Evolutionary conservation across 2,888 invertebrate genomes (phyloP).

Genomic region (Cephus spinipes): DNA sequence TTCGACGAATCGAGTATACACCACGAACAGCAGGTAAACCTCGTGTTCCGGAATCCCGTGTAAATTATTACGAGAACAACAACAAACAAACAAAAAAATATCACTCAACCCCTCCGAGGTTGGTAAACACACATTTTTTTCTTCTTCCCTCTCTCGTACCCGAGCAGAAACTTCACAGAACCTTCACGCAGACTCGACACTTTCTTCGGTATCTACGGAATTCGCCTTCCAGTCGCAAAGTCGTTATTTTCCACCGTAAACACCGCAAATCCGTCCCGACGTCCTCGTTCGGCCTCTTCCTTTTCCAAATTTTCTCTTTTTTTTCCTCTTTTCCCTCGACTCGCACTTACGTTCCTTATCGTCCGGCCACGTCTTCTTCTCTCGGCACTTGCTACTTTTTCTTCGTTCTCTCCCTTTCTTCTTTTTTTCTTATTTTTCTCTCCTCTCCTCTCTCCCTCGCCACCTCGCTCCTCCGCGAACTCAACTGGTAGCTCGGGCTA

Average conservation of each 20-base stretch:
- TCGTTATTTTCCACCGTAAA: neutral
- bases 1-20: neutral
- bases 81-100: neutral
- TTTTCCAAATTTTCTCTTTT: neutral
- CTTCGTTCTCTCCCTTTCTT: conserved; percentile 10
- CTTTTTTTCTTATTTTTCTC: conserved; percentile 17
- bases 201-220: neutral
- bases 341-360: neutral
- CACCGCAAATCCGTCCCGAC: neutral
- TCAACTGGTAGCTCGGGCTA: conserved; percentile 16
- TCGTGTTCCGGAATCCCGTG: neutral
- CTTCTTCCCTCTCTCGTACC: neutral
- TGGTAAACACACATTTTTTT: neutral
- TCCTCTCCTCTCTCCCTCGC: conserved; percentile 26
- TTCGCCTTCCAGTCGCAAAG: neutral
- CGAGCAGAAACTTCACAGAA: neutral
- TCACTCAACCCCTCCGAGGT: neutral
- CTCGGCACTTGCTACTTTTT: neutral
- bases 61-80: neutral
- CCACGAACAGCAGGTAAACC: neutral
- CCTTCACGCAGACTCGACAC: neutral
- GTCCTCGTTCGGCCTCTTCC: neutral
- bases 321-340: neutral
- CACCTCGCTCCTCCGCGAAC: conserved; percentile 2
- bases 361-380: neutral